Evolutionary conservation across 2,797 vertebrate species (phyloP).

Genomic region (Hydrolagus colliei): DNA sequence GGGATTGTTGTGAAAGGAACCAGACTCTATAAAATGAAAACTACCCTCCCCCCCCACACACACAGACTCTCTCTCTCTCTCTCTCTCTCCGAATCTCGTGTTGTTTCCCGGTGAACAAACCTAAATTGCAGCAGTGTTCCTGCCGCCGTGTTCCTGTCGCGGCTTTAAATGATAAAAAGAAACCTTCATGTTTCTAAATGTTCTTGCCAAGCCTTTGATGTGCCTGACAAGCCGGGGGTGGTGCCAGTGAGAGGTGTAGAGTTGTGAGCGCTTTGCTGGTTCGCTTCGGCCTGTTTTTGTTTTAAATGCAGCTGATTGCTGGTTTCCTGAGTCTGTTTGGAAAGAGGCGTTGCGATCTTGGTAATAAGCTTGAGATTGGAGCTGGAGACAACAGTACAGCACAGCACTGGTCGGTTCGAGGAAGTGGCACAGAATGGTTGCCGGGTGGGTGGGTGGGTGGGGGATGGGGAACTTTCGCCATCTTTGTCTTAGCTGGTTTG

Average conservation of each 20-base stretch:
- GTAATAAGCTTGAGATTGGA: constrained; percentile 28
- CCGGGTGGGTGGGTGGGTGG: background rate
- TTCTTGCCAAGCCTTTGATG: background rate
- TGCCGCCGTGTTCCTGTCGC: constrained; percentile 8
- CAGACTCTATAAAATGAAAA: too few species aligned
- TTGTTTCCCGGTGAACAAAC: too few species aligned
- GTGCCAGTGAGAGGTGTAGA: background rate
- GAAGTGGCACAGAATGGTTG: constrained; percentile 25
- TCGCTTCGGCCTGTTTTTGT: background rate
- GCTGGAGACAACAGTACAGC: constrained; percentile 16
- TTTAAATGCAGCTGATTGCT: background rate
- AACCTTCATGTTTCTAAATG: too few species aligned
- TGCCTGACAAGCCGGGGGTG: background rate
- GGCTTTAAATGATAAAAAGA: background rate
- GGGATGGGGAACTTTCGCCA: constrained; percentile 31
- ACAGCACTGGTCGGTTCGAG: constrained; percentile 14
- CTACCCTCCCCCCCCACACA: background rate
- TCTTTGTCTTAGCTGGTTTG: constrained; percentile 32
- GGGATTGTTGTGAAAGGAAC: too few species aligned
- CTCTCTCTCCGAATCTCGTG: too few species aligned
- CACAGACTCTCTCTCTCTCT: too few species aligned
- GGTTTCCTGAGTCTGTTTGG: constrained; percentile 23
- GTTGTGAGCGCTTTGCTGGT: too few species aligned
- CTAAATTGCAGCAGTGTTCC: background rate
- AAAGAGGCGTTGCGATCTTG: constrained; percentile 15